Percentiles rank a stretch among this genome's conserved stretches.
phyloP scores from a whole-genome alignment of 2,888 invertebrate species.

The Elmis aenea region DNA sequence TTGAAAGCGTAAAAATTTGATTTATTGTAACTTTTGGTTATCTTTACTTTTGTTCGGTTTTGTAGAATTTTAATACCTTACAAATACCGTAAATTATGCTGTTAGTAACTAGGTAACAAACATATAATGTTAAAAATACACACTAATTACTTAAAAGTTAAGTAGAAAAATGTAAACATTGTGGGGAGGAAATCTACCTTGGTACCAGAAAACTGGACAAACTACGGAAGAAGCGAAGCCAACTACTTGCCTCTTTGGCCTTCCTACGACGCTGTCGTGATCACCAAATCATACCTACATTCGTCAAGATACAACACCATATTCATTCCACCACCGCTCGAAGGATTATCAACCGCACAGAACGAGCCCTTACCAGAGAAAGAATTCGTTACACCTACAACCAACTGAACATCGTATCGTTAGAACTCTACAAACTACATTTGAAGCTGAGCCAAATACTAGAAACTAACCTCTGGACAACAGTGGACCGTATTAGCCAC shows the following conservation, averaged over 20 bases:
- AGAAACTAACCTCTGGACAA: neutral
- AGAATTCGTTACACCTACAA: neutral
- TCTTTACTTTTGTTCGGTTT: too few species aligned
- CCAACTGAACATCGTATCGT: neutral
- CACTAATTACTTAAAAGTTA: neutral
- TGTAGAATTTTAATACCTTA: too few species aligned
- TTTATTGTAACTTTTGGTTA: too few species aligned
- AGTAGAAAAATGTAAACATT: too few species aligned
- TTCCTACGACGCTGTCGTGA: neutral
- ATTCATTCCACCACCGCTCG: neutral
- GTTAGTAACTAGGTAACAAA: too few species aligned
- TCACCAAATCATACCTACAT: neutral
- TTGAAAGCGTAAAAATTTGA: too few species aligned
- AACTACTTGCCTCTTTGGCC: neutral
- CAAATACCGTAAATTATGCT: too few species aligned
- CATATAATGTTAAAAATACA: too few species aligned
- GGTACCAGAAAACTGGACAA: neutral
- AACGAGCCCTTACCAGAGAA: neutral
- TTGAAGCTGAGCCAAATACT: neutral
- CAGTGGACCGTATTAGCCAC: constrained; percentile 2
- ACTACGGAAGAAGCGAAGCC: neutral
- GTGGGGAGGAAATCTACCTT: too few species aligned
- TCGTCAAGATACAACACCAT: neutral
- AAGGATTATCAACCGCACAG: neutral
- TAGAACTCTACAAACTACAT: neutral